These are phyloP conservation scores for Aphelenchoides fujianensis DNA, from an alignment of 1,140 invertebrate genomes.

Conservation along the genomic window DNA sequence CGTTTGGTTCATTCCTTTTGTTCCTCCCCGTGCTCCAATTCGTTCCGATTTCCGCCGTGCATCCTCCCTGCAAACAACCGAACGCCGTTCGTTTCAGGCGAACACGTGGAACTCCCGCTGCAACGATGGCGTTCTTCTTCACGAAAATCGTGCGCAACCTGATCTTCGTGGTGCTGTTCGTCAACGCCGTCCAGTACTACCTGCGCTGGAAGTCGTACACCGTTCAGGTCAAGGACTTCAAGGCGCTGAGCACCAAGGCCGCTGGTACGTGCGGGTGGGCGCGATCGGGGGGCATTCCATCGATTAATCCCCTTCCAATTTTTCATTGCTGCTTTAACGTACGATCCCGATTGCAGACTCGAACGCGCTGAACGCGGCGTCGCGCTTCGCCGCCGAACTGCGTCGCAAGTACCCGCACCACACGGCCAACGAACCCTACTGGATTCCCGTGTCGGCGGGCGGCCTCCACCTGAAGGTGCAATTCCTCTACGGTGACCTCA, in stretches of 20 bases:
- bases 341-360: neutral
- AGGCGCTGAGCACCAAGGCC: conserved; percentile 27
- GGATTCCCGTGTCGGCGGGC: conserved; percentile 39
- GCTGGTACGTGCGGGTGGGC: conserved; percentile 30
- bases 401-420: conserved; percentile 10
- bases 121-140: conserved; percentile 40
- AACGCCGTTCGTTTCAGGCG: too few species aligned
- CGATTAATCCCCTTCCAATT: too few species aligned
- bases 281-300: neutral
- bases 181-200: conserved; percentile 21
- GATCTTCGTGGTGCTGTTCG: conserved; percentile 32
- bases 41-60: too few species aligned
- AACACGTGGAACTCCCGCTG: too few species aligned
- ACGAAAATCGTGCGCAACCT: conserved; percentile 35
- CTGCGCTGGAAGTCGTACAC: conserved; percentile 34
- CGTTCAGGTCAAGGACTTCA: conserved; percentile 37
- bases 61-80: too few species aligned
- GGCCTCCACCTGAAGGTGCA: conserved; percentile 41
- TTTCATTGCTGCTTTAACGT: neutral
- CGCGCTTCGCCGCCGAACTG: conserved; percentile 8
- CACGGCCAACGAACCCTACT: neutral
- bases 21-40: too few species aligned
- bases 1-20: too few species aligned
- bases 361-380: conserved; percentile 4
- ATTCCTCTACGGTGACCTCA: conserved; percentile 32